phyloP scores from a whole-genome alignment of 2,888 invertebrate genomes.

The Brenthis ino region DNA sequence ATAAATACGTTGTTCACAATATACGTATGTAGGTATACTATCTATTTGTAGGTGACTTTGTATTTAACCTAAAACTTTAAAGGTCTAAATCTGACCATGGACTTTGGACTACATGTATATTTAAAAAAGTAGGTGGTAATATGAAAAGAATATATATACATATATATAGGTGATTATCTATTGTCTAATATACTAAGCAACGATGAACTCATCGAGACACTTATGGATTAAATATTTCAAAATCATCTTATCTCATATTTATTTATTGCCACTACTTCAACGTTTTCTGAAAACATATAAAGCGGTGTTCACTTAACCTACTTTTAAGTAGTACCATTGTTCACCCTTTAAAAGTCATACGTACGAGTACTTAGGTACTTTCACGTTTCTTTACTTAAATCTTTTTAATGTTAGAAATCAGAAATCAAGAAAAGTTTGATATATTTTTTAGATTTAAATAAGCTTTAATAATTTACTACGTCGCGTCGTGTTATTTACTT shows the following conservation, averaged over 20 bases:
- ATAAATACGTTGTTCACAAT: too few relatives aligned
- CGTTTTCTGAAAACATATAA: constrained; percentile 9
- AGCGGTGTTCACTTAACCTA: constrained; percentile 14
- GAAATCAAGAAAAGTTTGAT: too few relatives aligned
- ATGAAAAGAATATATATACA: too few relatives aligned
- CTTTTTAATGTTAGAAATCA: not conserved
- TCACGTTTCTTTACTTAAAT: constrained; percentile 6
- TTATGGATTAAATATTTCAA: not conserved
- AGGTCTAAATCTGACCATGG: too few relatives aligned
- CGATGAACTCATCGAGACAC: not conserved
- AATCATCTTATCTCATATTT: not conserved
- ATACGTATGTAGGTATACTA: too few relatives aligned
- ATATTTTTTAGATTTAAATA: too few relatives aligned
- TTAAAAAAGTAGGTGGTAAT: too few relatives aligned
- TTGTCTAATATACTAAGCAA: too few relatives aligned
- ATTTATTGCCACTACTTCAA: constrained; percentile 1
- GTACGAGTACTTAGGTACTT: not conserved
- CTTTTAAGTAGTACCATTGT: constrained; percentile 8
- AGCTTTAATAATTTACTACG: not conserved
- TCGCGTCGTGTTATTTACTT: not conserved
- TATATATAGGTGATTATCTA: too few relatives aligned
- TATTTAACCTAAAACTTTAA: too few relatives aligned
- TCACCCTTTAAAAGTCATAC: constrained; percentile 1
- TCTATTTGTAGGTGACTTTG: too few relatives aligned
- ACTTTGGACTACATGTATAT: too few relatives aligned